Evolutionary conservation across 2,113 vertebrate genomes (phyloP).

Genomic region (Anser cygnoides): DNA sequence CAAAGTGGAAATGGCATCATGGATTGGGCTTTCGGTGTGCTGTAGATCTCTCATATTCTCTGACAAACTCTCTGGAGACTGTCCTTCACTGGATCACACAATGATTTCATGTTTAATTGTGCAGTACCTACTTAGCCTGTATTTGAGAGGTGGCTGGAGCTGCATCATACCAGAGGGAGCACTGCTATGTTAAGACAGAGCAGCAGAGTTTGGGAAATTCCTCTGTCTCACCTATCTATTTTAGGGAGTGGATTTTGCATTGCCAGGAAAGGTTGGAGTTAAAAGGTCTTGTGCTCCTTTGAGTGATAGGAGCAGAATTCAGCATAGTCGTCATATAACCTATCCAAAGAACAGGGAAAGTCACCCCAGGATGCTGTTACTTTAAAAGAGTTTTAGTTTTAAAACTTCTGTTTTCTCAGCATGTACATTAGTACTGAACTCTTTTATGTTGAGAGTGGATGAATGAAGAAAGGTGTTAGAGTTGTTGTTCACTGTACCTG

Average conservation of each 20-base stretch:
- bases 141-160: neutral
- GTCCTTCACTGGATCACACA: neutral
- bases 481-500: neutral
- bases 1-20: neutral
- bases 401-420: neutral
- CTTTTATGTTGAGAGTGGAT: neutral
- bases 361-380: neutral
- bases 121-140: neutral
- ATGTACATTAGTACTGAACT: neutral
- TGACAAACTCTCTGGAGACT: neutral
- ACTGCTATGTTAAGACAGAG: neutral
- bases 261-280: neutral
- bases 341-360: neutral
- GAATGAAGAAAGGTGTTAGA: neutral
- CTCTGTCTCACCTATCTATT: neutral
- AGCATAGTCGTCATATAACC: neutral
- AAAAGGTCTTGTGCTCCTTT: neutral
- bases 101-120: neutral
- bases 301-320: neutral
- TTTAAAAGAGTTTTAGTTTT: neutral
- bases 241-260: neutral
- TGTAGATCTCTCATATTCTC: neutral
- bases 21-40: neutral
- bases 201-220: neutral
- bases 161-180: neutral